Conservation (phyloP, 2,113 vertebrate species). For the Tragelaphus strepsiceros region DNA sequence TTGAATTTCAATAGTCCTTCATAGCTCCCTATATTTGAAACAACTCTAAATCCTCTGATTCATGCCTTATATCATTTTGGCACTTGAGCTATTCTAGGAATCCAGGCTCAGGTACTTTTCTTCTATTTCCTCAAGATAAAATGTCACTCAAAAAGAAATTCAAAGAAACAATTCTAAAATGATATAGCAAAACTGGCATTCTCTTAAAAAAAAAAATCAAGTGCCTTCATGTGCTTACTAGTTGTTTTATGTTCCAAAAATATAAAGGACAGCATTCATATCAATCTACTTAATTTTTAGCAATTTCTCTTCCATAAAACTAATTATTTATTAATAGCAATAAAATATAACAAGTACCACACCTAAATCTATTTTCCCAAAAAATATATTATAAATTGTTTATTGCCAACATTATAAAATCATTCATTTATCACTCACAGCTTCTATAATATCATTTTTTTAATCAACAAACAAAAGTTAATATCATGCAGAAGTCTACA, state of each 20-base stretch:
- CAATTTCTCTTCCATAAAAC: not conserved
- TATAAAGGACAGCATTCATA: not conserved
- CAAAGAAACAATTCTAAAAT: slow-evolving; percentile 9
- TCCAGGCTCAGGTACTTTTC: not conserved
- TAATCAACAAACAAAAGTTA: not conserved
- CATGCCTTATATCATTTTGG: not conserved
- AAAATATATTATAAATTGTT: not conserved
- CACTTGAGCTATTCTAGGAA: not conserved
- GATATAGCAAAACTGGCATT: not conserved
- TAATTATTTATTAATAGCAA: not conserved
- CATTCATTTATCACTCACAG: not conserved
- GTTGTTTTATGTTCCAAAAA: slow-evolving; percentile 4
- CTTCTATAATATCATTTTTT: not conserved
- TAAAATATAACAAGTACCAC: not conserved
- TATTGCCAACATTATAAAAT: not conserved
- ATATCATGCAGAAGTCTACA: not conserved
- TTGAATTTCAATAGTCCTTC: slow-evolving; percentile 36
- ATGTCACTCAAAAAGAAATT: not conserved
- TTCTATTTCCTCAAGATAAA: slow-evolving; percentile 2
- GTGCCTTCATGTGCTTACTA: not conserved
- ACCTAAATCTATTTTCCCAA: not conserved
- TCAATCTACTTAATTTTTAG: not conserved
- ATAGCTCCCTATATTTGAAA: not conserved
- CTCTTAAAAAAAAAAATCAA: not conserved
- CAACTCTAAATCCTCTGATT: slow-evolving; percentile 20